Evolutionary conservation across 2,797 vertebrate species (phyloP), one percentile per base, ranked within the genome.

Genomic region (Sebastes miniatus): DNA sequence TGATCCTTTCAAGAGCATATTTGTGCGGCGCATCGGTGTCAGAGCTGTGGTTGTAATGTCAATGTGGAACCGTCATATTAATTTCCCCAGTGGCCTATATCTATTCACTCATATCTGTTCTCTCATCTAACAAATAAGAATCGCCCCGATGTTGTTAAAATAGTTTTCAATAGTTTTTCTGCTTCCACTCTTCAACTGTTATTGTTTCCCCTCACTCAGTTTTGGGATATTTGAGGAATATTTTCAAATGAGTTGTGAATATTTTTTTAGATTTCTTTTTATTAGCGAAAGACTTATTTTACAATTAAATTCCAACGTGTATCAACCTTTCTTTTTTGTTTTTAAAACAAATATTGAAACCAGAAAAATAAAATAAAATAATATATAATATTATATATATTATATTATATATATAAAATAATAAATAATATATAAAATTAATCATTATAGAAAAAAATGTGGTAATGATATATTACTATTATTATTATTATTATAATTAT

Each of bases 21-120:
- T 6, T 52, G 22, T 67, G 12, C 18, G 27, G 2, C 20, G n/a
- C 32, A 27, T 74, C 27, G 36, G 61, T 39, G 61, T 77, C 62
- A 54, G 59, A 24, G 57, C 36, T 52, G 72, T 32, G 52, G 63
- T 16, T 64, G 68, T 59, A 69, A 72, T 24, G 32, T 73, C 68
- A 54, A 27, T 25, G 57, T 73, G 50, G 59, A 81, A 77, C 34
- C 73, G 36, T 72, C 52, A 58, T 69, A 67, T 70, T 76, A 73
- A 88, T 87, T 84, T 89, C 81, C 83, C 82, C 12, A 50, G 63
- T 81, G 83, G 79, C 71, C 83, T 73, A 56, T 43, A 73, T 68
- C 50, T 47, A 52, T 77, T 69, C 12, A 7, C 13, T 67, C 34
- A 36, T 77, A 65, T 81, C 71, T 79, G 32, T 82, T 69, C 62